Evolutionary conservation across 2,888 invertebrate genomes (phyloP).

Genomic region (Cephus pulcher): DNA sequence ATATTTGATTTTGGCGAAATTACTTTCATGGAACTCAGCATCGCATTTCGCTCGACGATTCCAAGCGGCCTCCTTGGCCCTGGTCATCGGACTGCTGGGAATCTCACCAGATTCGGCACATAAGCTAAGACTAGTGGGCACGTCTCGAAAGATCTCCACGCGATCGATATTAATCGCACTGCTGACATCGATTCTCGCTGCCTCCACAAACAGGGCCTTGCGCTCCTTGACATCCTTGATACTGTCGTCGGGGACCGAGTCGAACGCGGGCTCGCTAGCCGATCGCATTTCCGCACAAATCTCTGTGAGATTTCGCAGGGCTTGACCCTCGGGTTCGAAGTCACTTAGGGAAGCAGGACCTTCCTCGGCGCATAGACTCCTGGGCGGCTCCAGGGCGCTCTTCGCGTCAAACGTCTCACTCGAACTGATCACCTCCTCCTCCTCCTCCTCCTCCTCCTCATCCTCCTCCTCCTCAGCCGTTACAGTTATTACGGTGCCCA

Average conservation of each 20-base stretch:
- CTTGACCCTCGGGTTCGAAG: conserved; percentile 48
- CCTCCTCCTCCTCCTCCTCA: conserved; percentile 60
- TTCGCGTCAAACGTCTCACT: conserved; percentile 54
- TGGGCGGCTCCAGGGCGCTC: conserved; percentile 45
- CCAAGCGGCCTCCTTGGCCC: conserved; percentile 53
- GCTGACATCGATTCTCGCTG: conserved; percentile 36
- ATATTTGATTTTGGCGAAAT: conserved; percentile 53
- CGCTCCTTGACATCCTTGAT: conserved; percentile 53
- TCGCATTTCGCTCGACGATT: conserved; percentile 33
- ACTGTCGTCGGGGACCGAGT: conserved; percentile 56
- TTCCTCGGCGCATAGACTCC: conserved; percentile 60
- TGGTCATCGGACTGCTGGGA: conserved; percentile 60
- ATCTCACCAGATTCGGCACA: conserved; percentile 62
- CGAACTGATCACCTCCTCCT: conserved; percentile 50
- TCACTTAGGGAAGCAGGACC: conserved; percentile 60
- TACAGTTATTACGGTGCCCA: conserved; percentile 77
- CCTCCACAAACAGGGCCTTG: conserved; percentile 55
- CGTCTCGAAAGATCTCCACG: conserved; percentile 56
- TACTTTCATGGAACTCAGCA: conserved; percentile 34
- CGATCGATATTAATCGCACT: conserved; percentile 54
- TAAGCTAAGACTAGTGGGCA: conserved; percentile 55
- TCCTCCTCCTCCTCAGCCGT: conserved; percentile 63
- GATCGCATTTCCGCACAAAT: conserved; percentile 64
- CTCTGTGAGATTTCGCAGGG: conserved; percentile 56
- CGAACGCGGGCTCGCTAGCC: conserved; percentile 58